Percentiles rank a stretch among this genome's conserved stretches.
phyloP scores from a whole-genome alignment of 2,797 vertebrate genomes.

The Syngnathus acus region DNA sequence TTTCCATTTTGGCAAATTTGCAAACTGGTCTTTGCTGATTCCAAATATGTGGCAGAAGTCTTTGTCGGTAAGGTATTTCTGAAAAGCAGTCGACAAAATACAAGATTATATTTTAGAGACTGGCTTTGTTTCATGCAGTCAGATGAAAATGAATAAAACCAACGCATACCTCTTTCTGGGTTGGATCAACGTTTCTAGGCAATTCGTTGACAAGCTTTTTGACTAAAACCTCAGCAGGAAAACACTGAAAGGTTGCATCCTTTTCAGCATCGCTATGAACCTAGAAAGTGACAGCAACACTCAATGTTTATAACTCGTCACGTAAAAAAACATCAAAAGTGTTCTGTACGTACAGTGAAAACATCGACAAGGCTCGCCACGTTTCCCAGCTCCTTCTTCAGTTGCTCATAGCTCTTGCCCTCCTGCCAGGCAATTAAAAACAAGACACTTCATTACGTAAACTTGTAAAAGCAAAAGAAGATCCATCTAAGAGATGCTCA shows the following conservation, averaged over 20 bases:
- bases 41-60: slow-evolving; percentile 76
- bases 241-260: slow-evolving; percentile 32
- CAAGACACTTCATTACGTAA: neutral
- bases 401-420: slow-evolving; percentile 79
- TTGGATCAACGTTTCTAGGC: slow-evolving; percentile 74
- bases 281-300: slow-evolving; percentile 34
- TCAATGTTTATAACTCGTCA: neutral
- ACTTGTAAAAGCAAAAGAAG: neutral
- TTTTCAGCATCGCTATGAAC: slow-evolving; percentile 42
- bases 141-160: neutral
- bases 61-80: slow-evolving; percentile 77
- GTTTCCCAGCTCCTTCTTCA: slow-evolving; percentile 79
- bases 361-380: slow-evolving; percentile 43
- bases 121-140: neutral
- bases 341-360: slow-evolving; percentile 57
- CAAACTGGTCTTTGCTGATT: slow-evolving; percentile 71
- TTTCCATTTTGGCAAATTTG: slow-evolving; percentile 75
- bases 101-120: neutral
- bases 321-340: no score
- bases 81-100: slow-evolving; percentile 24
- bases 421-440: slow-evolving; percentile 52
- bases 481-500: no score
- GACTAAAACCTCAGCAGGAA: slow-evolving; percentile 66
- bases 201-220: slow-evolving; percentile 68
- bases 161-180: slow-evolving; percentile 73